A percentile compares a stretch with the other conserved stretches of the same genome.
Conservation (phyloP, 2,113 vertebrate species). For the Neopipo cinnamomea region DNA sequence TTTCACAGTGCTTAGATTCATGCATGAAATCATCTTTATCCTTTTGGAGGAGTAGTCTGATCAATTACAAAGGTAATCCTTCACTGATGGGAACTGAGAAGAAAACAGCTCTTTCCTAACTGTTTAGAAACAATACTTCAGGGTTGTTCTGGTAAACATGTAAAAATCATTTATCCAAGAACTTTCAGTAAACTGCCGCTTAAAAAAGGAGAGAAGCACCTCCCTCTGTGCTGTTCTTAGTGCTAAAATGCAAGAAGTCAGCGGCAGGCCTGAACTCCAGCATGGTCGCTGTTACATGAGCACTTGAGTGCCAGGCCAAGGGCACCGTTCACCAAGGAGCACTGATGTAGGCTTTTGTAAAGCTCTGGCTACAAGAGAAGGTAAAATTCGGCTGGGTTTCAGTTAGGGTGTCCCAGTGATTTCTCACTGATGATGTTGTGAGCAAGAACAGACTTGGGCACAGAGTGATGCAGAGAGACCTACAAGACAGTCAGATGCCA, state of each 20-base stretch:
- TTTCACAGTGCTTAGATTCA: not conserved
- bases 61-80: not conserved
- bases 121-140: not conserved
- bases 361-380: not conserved
- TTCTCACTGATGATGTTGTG: not conserved
- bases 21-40: not conserved
- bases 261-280: not conserved
- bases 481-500: not conserved
- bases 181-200: not conserved
- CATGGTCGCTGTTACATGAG: rapidly evolving
- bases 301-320: not conserved
- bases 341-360: not conserved
- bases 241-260: not conserved
- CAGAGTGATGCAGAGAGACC: not conserved
- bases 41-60: not conserved
- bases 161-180: not conserved
- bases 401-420: not conserved
- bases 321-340: not conserved
- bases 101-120: not conserved
- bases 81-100: not conserved
- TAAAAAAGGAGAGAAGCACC: not conserved
- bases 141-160: not conserved
- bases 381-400: not conserved
- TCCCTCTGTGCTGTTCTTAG: not conserved
- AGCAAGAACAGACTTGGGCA: not conserved